Percentiles rank a stretch among this genome's conserved stretches.
These are phyloP conservation scores for Schizopygopsis malacanthus DNA, from an alignment of 2,797 vertebrate species.

Conservation along the genomic window DNA sequence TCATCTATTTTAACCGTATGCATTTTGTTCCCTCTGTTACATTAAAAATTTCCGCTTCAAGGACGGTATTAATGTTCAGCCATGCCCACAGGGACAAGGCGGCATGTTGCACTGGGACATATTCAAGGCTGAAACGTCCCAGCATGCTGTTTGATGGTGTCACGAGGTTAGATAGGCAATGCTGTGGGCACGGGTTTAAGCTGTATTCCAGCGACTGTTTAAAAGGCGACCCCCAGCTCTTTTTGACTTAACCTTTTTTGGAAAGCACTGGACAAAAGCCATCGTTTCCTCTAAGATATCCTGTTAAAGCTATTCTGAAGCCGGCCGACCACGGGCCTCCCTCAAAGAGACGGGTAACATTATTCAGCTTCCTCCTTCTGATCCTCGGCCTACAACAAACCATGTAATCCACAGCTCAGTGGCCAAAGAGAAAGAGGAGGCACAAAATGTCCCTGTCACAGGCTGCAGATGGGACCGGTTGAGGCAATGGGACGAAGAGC, in stretches of 20 bases:
- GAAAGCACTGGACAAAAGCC: constrained; percentile 82
- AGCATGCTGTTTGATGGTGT: constrained; percentile 80
- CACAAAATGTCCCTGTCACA: constrained; percentile 79
- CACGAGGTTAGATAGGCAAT: constrained; percentile 79
- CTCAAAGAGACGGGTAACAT: constrained; percentile 84
- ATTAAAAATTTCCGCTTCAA: constrained; percentile 68
- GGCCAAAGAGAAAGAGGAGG: constrained; percentile 80
- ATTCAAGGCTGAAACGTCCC: constrained; percentile 72
- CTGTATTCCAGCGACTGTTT: constrained; percentile 81
- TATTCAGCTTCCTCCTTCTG: constrained; percentile 87
- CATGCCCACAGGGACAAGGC: constrained; percentile 72
- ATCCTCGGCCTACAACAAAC: constrained; percentile 85
- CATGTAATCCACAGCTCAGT: constrained; percentile 86
- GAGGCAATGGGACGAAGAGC: constrained; percentile 61
- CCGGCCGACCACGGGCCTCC: constrained; percentile 80
- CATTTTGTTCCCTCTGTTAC: constrained; percentile 58
- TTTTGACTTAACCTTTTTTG: constrained; percentile 78
- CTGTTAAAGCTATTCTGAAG: constrained; percentile 86
- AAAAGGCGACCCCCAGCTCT: constrained; percentile 79
- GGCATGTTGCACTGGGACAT: constrained; percentile 75
- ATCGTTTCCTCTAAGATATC: constrained; percentile 85
- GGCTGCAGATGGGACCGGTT: constrained; percentile 64
- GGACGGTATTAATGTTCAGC: constrained; percentile 68
- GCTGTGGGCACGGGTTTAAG: constrained; percentile 78
- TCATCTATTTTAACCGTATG: constrained; percentile 50